Evolutionary conservation across 2,888 invertebrate genomes (phyloP), one percentile per base, ranked within the genome.

Genomic region (Harmothoe impar): DNA sequence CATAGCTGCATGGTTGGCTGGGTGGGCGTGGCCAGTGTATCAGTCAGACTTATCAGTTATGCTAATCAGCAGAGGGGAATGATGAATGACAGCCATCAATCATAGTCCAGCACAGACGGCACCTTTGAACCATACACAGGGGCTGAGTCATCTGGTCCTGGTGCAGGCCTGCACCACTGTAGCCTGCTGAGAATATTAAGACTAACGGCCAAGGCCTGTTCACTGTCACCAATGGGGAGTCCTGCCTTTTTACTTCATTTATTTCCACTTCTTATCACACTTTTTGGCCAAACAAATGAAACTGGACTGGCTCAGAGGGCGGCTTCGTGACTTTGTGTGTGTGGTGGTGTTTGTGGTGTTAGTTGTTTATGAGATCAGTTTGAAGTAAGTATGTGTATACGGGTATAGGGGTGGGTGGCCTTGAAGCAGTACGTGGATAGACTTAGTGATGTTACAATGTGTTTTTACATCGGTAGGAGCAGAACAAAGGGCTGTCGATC

Each of bases 51-150:
- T 86, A 86, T 86, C 86, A 86, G 86, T 86, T 86, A 86, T 86
- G 86, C 86, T 86, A 86, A 86, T 86, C 86, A 86, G 86, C 25
- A 29, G 86, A 52, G 25, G 0, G 31, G 56, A 52, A 86, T 86
- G 86, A 86, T 86, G 86, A 86, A 86, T 86, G 86, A 86, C 86
- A 86, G 86, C 86, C 86, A 86, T 86, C 86, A 86, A 86, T 86
- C 86, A 86, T 86, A 86, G 86, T 20, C 33, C 25, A 33, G 54
- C 31, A 31, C 54, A 54, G 86, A 86, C 86, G 86, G 86, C 86
- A 86, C 86, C 86, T 86, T 86, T 86, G 54, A 86, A 86, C 54
- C 86, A 86, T n/a, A 52, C 33, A 20, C 52, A 86, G 56, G 56
- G 54, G 25, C 86, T 86, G 86, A 86, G 86, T 86, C 86, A 86